Conservation (phyloP, 1,140 invertebrate species). For the Trachymyrmex septentrionalis region DNA sequence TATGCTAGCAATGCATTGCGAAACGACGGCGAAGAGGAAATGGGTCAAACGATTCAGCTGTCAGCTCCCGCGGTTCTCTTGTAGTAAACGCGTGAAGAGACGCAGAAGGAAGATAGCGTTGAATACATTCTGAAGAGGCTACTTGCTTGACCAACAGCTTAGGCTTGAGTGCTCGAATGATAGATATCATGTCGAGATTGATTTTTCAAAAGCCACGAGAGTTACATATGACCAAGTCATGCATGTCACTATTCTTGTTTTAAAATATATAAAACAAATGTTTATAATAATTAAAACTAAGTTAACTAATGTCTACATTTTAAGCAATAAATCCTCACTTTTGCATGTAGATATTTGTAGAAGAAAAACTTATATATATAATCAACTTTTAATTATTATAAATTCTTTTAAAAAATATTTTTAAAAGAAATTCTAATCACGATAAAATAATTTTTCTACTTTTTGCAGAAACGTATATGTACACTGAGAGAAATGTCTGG, state of each 20-base stretch:
- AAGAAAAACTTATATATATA: neutral
- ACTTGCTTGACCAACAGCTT: conserved; percentile 60
- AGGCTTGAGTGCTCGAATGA: conserved; percentile 48
- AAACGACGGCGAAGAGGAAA: conserved; percentile 68
- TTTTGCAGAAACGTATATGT: neutral
- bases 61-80: conserved; percentile 52
- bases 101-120: conserved; percentile 16
- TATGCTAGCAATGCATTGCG: conserved; percentile 70
- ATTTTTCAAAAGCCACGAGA: conserved; percentile 27
- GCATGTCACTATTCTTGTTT: neutral
- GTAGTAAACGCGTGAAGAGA: conserved; percentile 34
- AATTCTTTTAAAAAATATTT: neutral
- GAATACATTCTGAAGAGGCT: conserved; percentile 51
- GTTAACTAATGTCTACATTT: neutral
- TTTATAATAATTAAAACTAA: neutral
- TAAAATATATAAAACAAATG: neutral
- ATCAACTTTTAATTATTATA: neutral
- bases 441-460: neutral
- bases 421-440: neutral
- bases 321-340: neutral
- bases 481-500: too few relatives aligned
- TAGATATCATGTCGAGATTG: conserved; percentile 45
- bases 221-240: neutral
- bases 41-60: conserved; percentile 75
- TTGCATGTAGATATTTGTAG: neutral